phyloP scores from a whole-genome alignment of 2,113 vertebrate genomes.

The Crotophaga sulcirostris region DNA sequence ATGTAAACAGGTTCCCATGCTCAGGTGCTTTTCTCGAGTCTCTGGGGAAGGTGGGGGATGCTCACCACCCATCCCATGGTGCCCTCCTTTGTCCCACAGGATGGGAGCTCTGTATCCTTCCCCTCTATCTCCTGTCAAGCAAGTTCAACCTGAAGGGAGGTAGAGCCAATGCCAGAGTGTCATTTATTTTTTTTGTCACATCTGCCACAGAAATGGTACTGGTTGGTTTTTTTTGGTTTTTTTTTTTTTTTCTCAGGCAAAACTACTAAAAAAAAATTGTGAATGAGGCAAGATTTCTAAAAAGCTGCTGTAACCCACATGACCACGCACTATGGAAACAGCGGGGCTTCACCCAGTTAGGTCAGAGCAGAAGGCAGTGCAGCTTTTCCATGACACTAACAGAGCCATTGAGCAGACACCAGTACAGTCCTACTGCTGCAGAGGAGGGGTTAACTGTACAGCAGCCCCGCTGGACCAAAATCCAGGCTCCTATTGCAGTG shows the following conservation, averaged over 20 bases:
- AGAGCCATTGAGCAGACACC: not conserved
- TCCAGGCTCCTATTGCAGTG: not conserved
- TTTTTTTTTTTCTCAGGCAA: too few relatives aligned
- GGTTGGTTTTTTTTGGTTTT: not conserved
- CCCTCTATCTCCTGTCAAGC: not conserved
- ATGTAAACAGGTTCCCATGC: not conserved
- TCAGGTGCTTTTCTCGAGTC: not conserved
- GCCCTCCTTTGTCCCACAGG: not conserved
- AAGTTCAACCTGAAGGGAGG: not conserved
- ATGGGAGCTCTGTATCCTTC: not conserved
- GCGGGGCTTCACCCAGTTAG: not conserved
- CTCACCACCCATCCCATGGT: not conserved
- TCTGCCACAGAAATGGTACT: not conserved
- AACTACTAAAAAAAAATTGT: rapidly evolving
- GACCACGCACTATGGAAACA: not conserved
- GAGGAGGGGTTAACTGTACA: not conserved
- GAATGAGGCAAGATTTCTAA: not conserved
- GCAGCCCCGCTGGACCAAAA: not conserved
- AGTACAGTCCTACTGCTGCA: not conserved
- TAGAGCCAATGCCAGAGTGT: not conserved
- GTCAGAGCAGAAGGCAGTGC: not conserved
- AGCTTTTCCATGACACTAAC: not conserved
- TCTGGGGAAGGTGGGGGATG: not conserved
- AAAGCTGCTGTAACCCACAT: not conserved
- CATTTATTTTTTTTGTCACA: not conserved